phyloP scores from a whole-genome alignment of 37 sponge, comb jelly and placozoan species.

The Diacarnus erythraeanus region DNA sequence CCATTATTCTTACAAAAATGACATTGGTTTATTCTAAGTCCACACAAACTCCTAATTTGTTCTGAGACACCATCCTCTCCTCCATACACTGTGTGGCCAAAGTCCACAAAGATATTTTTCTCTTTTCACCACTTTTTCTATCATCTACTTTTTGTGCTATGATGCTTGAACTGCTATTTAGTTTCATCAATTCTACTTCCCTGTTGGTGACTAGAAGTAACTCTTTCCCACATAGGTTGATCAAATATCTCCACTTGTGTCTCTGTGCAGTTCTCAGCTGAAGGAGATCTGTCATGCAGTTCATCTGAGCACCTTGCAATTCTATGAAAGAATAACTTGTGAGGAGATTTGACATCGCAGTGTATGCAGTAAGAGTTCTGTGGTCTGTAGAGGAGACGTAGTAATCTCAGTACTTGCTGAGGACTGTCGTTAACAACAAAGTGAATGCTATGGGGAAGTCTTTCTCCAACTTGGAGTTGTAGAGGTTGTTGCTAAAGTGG shows the following conservation, averaged over 20 bases:
- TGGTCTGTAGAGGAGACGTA: slow-evolving; percentile 23
- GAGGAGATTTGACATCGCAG: slow-evolving; percentile 11
- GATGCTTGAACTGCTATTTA: background rate
- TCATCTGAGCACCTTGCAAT: slow-evolving; percentile 27
- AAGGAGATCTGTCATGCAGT: slow-evolving; percentile 22
- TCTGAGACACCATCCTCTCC: too few species aligned
- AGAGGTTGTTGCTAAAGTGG: slow-evolving; percentile 11
- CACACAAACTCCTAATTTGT: too few species aligned
- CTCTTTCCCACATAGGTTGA: slow-evolving; percentile 58
- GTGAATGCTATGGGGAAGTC: slow-evolving; percentile 25
- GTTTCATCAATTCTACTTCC: slow-evolving; percentile 2
- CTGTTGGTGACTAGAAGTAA: slow-evolving; percentile 54
- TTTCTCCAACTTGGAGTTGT: slow-evolving; percentile 5
- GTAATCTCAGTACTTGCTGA: slow-evolving; percentile 19
- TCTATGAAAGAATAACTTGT: background rate
- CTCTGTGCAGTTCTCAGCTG: background rate
- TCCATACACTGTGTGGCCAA: too few species aligned
- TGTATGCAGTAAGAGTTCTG: slow-evolving; percentile 40
- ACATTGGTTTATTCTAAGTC: background rate
- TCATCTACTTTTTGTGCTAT: too few species aligned
- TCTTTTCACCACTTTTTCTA: too few species aligned
- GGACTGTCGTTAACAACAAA: background rate
- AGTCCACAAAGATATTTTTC: too few species aligned
- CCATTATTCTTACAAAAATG: slow-evolving; percentile 1
- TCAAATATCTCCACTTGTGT: slow-evolving; percentile 37